These are phyloP conservation scores for Bucco capensis DNA, from an alignment of 2,113 vertebrate species.

Conservation along the genomic window DNA sequence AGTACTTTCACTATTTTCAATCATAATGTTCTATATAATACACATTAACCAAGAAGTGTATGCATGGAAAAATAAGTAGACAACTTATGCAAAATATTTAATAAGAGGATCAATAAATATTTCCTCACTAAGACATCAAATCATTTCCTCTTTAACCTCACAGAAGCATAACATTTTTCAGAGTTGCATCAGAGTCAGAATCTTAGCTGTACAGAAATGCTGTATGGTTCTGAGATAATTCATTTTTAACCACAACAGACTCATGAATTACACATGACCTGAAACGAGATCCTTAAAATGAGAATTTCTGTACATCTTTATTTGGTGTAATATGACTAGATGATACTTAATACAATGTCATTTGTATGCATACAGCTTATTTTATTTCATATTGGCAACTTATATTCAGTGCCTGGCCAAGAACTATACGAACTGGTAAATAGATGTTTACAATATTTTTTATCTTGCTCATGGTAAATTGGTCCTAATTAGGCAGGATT, in stretches of 20 bases:
- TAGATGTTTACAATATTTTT: conserved; percentile 48
- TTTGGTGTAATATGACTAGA: neutral
- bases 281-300: neutral
- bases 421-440: conserved; percentile 24
- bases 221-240: neutral
- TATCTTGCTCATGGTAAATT: conserved; percentile 48
- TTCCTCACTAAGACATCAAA: neutral
- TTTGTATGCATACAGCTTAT: neutral
- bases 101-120: neutral
- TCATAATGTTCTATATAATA: neutral
- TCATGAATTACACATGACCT: neutral
- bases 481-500: conserved; percentile 60
- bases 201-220: neutral
- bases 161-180: neutral
- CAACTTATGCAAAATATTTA: neutral
- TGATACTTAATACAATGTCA: neutral
- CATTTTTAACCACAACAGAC: neutral
- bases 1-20: neutral
- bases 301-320: neutral
- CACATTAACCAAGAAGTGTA: neutral
- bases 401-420: neutral
- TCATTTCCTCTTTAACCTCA: neutral
- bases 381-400: conserved; percentile 21
- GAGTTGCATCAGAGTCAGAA: neutral
- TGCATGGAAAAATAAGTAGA: neutral